These are phyloP conservation scores for Suncus etruscus DNA, from an alignment of 2,113 vertebrate genomes.

Conservation along the genomic window DNA sequence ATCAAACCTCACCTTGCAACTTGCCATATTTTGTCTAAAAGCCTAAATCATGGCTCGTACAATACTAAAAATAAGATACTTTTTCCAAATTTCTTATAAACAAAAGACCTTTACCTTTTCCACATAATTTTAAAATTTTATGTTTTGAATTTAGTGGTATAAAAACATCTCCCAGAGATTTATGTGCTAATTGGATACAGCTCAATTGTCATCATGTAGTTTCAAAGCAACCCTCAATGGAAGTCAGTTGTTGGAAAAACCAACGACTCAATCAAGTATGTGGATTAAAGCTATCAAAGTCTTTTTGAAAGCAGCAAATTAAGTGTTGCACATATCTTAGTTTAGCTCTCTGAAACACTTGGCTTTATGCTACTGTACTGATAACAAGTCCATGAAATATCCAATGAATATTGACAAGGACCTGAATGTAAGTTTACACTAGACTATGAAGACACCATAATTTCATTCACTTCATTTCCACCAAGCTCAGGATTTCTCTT, in stretches of 20 bases:
- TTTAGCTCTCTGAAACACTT: background rate
- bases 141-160: background rate
- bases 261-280: background rate
- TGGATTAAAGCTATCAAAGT: background rate
- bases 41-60: background rate
- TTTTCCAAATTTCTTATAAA: background rate
- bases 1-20: background rate
- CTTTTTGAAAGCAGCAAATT: background rate
- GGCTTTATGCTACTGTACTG: background rate
- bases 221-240: background rate
- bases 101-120: too few relatives aligned
- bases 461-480: background rate
- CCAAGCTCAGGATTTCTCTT: background rate
- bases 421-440: background rate
- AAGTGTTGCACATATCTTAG: background rate
- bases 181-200: background rate
- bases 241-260: background rate
- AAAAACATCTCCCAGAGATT: background rate
- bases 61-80: background rate
- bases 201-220: background rate
- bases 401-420: background rate
- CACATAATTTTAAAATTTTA: too few relatives aligned
- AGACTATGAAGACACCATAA: background rate
- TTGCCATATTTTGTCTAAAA: background rate
- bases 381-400: background rate